phyloP scores from a whole-genome alignment of 2,113 vertebrate genomes.

The Sylvia atricapilla region DNA sequence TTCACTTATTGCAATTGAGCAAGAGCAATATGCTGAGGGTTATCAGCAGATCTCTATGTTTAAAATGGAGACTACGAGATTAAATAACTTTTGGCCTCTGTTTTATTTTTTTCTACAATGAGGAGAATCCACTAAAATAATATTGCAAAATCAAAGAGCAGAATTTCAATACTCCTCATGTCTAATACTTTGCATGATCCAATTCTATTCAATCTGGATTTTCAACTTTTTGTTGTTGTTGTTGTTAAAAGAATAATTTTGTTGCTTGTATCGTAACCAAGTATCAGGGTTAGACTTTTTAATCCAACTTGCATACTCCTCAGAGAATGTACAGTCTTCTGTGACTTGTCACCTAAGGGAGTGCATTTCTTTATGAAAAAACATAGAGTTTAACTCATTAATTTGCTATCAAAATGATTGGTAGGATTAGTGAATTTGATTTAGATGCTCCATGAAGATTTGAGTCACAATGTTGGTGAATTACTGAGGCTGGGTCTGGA shows the following conservation, averaged over 20 bases:
- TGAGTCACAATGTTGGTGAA: neutral
- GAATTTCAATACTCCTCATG: neutral
- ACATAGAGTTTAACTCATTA: neutral
- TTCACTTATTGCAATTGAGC: neutral
- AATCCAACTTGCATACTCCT: neutral
- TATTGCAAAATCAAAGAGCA: neutral
- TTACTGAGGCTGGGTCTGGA: neutral
- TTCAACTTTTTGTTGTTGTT: neutral
- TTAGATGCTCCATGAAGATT: neutral
- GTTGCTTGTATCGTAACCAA: neutral
- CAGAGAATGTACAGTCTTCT: neutral
- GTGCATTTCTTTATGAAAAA: neutral
- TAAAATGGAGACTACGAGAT: neutral
- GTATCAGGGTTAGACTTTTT: neutral
- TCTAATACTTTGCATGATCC: neutral
- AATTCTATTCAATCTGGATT: neutral
- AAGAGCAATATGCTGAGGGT: constrained; percentile 16
- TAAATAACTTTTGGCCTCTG: neutral
- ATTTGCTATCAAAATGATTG: neutral
- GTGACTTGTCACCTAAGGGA: neutral
- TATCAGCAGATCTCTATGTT: constrained; percentile 51
- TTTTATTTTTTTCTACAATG: neutral
- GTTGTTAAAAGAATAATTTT: neutral
- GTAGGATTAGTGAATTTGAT: neutral
- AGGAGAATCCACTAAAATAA: neutral